phyloP scores from a whole-genome alignment of 53 echinoderm and acorn worm genomes.

The Actinopyga echinites region DNA sequence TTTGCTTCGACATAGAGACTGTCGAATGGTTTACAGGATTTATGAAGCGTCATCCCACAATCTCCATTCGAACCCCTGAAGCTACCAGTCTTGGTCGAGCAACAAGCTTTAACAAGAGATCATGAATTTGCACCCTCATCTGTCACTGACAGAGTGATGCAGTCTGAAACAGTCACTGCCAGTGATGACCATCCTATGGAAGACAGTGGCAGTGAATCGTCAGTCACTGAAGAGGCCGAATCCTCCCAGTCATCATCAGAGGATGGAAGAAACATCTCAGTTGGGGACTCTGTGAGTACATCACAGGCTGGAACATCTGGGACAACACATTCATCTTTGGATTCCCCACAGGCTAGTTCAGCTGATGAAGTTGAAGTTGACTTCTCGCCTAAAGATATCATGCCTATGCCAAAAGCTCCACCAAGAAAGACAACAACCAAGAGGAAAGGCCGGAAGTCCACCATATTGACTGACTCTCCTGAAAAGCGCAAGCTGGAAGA shows the following conservation, averaged over 20 bases:
- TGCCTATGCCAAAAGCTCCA: too few species aligned
- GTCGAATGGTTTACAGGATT: background rate
- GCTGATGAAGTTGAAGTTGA: background rate
- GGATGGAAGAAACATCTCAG: background rate
- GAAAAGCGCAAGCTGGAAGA: background rate
- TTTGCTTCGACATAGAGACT: too few species aligned
- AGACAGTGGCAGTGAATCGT: too few species aligned
- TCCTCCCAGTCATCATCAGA: background rate
- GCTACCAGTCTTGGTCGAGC: background rate
- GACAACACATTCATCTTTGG: too few species aligned
- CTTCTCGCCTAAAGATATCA: background rate
- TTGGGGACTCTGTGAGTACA: too few species aligned
- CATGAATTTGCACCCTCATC: background rate
- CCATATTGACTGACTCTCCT: background rate
- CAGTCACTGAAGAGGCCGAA: too few species aligned
- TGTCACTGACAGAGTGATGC: constrained; percentile 6
- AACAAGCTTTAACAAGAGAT: constrained; percentile 10
- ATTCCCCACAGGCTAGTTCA: constrained; percentile 2
- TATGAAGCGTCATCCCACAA: background rate
- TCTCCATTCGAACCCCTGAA: constrained; percentile 4
- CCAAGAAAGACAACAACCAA: too few species aligned
- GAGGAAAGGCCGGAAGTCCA: too few species aligned
- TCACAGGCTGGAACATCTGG: too few species aligned
- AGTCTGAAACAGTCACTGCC: background rate
- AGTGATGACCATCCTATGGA: background rate